A percentile compares a stretch with the other conserved stretches of the same genome.
Conservation (phyloP, 2,888 invertebrate genomes). For the Hesperia comma region DNA sequence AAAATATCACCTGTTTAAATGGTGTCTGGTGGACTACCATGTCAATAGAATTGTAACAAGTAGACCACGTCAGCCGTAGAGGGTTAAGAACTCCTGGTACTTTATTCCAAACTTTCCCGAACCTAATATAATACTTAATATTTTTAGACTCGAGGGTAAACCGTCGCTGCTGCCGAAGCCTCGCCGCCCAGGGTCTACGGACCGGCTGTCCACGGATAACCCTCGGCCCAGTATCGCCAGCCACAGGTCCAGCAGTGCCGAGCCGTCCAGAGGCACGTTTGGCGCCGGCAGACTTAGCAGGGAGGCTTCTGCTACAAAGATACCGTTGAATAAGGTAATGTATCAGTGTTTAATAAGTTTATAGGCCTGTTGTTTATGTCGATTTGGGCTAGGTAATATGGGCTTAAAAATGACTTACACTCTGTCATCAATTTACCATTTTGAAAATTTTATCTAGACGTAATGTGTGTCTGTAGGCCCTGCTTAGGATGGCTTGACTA, state of each 20-base stretch:
- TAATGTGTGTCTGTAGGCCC: too few species aligned
- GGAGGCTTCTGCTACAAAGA: slow-evolving; percentile 70
- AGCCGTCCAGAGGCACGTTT: slow-evolving; percentile 63
- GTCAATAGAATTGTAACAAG: too few species aligned
- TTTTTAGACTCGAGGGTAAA: slow-evolving; percentile 62
- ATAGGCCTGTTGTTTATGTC: neutral
- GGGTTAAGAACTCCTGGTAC: too few species aligned
- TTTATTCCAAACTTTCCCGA: too few species aligned
- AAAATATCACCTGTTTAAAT: too few species aligned
- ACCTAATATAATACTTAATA: neutral
- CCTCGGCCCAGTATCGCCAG: slow-evolving; percentile 63
- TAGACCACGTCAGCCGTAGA: too few species aligned
- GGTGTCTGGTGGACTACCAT: too few species aligned
- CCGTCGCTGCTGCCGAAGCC: slow-evolving; percentile 71
- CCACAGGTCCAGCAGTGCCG: slow-evolving; percentile 71
- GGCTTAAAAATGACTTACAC: too few species aligned
- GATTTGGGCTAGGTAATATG: neutral
- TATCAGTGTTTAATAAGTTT: neutral
- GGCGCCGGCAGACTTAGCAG: slow-evolving; percentile 60
- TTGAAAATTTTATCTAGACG: too few species aligned
- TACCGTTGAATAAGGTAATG: slow-evolving; percentile 61
- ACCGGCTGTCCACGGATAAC: slow-evolving; percentile 66
- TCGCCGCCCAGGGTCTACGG: slow-evolving; percentile 65
- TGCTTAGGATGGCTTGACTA: too few species aligned
- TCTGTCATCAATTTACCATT: too few species aligned